Conservation (phyloP, 2,888 invertebrate species). For the Chloromyia formosa region DNA sequence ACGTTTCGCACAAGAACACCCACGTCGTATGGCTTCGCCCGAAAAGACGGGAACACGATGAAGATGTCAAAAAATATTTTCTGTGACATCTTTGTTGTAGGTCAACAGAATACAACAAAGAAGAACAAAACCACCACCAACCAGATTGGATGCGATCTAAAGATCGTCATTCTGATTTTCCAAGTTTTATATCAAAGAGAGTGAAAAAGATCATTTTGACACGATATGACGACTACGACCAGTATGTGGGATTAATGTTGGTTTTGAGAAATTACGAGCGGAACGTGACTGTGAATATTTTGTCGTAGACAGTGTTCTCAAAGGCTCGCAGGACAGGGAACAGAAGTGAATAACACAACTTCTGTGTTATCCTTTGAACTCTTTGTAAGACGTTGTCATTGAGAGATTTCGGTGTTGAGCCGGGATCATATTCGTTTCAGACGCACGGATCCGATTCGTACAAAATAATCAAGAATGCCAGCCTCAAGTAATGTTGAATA, state of each 20-base stretch:
- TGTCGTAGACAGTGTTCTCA: not conserved
- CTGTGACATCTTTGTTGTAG: constrained; percentile 48
- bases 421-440: not conserved
- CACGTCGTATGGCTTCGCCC: constrained; percentile 42
- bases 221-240: constrained; percentile 6
- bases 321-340: not conserved
- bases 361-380: constrained; percentile 47
- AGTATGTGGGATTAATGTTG: constrained; percentile 26
- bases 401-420: not conserved
- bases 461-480: constrained; percentile 3
- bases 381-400: constrained; percentile 44
- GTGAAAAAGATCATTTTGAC: constrained; percentile 1
- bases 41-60: constrained; percentile 42
- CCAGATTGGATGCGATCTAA: not conserved
- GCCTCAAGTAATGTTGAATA: not conserved
- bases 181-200: constrained; percentile 1
- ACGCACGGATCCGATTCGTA: not conserved
- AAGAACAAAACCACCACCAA: not conserved
- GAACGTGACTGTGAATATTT: constrained; percentile 49
- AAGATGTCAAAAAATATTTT: constrained; percentile 49
- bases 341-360: constrained; percentile 19
- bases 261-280: constrained; percentile 33
- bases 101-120: constrained; percentile 40
- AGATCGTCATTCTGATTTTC: not conserved
- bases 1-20: constrained; percentile 44